These are phyloP conservation scores for Eristalis intricaria DNA, from an alignment of 2,888 invertebrate species.

Conservation along the genomic window DNA sequence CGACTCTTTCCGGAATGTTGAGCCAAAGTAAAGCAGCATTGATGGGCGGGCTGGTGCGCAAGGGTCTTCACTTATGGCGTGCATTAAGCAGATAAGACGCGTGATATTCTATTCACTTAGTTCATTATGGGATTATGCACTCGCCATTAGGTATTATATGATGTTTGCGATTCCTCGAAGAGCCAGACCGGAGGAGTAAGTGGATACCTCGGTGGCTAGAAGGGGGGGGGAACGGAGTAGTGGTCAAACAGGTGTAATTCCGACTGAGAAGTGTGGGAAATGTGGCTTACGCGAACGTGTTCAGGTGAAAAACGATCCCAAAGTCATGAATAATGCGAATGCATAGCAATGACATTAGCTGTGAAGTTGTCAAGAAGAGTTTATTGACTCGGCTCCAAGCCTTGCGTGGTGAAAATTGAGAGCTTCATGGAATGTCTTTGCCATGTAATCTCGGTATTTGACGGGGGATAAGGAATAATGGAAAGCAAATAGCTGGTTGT, in stretches of 20 bases:
- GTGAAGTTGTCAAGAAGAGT: slow-evolving; percentile 52
- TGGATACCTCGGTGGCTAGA: slow-evolving; percentile 28
- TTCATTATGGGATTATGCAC: slow-evolving; percentile 69
- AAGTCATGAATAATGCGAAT: slow-evolving; percentile 22
- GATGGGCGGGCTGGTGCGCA: slow-evolving; percentile 18
- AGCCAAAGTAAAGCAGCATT: slow-evolving; percentile 4
- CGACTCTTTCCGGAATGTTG: slow-evolving; percentile 34
- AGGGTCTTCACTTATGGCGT: slow-evolving; percentile 2
- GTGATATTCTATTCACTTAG: slow-evolving; percentile 58
- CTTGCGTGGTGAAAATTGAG: not conserved
- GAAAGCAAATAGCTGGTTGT: not conserved
- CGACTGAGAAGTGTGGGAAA: slow-evolving; percentile 58
- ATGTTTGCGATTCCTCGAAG: slow-evolving; percentile 53
- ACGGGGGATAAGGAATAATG: not conserved
- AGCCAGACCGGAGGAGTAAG: slow-evolving; percentile 13
- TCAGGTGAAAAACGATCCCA: slow-evolving; percentile 60
- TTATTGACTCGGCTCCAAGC: slow-evolving; percentile 28
- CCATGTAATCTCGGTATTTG: not conserved
- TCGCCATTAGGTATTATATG: slow-evolving; percentile 66
- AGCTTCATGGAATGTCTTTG: not conserved
- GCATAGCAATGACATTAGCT: slow-evolving; percentile 38
- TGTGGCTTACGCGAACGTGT: slow-evolving; percentile 53
- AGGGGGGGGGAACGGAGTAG: not conserved
- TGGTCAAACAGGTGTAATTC: slow-evolving; percentile 65
- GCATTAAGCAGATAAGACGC: slow-evolving; percentile 35